Percentiles rank a stretch among this genome's conserved stretches.
phyloP scores from a whole-genome alignment of 92 coral and sea anemone genomes.

The Epizoanthus ramosus region DNA sequence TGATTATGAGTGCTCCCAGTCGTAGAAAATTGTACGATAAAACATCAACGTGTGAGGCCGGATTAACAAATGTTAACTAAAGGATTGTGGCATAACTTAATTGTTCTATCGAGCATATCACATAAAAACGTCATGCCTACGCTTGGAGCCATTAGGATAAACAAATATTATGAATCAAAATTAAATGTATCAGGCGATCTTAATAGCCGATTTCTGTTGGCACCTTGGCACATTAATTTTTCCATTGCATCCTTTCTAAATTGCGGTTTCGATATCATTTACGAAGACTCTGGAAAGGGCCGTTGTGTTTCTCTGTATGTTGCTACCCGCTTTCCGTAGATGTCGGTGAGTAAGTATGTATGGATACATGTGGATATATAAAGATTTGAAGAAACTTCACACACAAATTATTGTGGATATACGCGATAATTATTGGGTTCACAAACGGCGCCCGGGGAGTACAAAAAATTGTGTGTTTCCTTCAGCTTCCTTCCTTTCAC shows the following conservation, averaged over 20 bases:
- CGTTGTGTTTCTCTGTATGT: neutral
- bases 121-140: neutral
- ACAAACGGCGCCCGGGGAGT: neutral
- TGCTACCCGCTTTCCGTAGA: neutral
- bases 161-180: neutral
- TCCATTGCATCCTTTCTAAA: neutral
- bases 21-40: too few species aligned
- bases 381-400: neutral
- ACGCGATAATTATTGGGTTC: neutral
- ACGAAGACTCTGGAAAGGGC: neutral
- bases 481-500: too few species aligned
- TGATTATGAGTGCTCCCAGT: too few species aligned
- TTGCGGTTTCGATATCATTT: neutral
- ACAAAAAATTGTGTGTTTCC: neutral
- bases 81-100: too few species aligned
- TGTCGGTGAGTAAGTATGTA: neutral
- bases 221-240: neutral
- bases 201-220: neutral
- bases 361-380: neutral
- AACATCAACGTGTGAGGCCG: too few species aligned
- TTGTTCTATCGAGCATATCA: neutral
- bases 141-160: neutral
- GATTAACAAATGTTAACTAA: too few species aligned
- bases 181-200: neutral
- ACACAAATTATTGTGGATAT: neutral